Conservation (phyloP, 1,140 invertebrate species). For the Rhyzopertha dominica region DNA sequence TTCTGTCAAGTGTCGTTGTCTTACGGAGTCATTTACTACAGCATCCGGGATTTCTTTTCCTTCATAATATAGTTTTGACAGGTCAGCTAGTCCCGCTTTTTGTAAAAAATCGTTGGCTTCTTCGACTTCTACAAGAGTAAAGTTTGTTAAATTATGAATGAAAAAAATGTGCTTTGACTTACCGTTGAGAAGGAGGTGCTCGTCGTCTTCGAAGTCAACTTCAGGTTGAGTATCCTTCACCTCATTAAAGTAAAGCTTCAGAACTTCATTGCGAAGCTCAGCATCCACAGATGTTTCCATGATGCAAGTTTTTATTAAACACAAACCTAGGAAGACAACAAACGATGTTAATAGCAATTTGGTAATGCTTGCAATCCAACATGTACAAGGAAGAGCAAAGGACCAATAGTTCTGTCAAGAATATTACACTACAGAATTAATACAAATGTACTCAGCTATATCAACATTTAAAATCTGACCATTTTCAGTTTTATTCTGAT, state of each 20-base stretch:
- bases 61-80: constrained; percentile 55
- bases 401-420: too few species aligned
- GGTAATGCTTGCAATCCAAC: too few species aligned
- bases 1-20: constrained; percentile 50
- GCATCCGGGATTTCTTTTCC: constrained; percentile 56
- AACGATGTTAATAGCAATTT: too few species aligned
- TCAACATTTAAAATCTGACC: too few species aligned
- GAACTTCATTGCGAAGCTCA: too few species aligned
- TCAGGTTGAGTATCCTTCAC: constrained; percentile 37
- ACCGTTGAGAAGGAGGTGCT: constrained; percentile 35
- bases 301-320: too few species aligned
- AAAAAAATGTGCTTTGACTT: constrained; percentile 11
- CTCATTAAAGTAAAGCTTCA: constrained; percentile 37
- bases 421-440: too few species aligned
- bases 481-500: too few species aligned
- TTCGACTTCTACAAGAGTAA: constrained; percentile 36
- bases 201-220: constrained; percentile 31
- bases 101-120: constrained; percentile 39
- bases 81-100: constrained; percentile 54
- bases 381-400: too few species aligned
- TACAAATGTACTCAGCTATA: too few species aligned
- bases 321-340: too few species aligned
- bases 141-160: constrained; percentile 1
- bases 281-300: too few species aligned
- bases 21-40: constrained; percentile 53